Evolutionary conservation across 2,113 vertebrate genomes (phyloP).

Genomic region (Mungos mungo): DNA sequence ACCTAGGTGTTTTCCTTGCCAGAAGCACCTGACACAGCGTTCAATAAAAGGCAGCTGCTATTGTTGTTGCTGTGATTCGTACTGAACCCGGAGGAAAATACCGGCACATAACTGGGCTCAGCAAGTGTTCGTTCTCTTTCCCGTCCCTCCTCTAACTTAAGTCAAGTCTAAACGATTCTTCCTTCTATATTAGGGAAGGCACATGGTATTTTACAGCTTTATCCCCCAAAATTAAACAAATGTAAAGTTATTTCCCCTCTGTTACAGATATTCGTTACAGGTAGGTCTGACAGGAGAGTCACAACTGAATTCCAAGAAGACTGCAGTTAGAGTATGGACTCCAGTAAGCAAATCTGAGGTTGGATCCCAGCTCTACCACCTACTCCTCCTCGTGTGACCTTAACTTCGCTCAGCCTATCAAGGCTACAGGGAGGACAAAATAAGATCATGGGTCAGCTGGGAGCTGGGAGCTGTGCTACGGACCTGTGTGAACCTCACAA

Average conservation of each 20-base stretch:
- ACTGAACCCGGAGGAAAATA: not conserved
- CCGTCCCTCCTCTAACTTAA: not conserved
- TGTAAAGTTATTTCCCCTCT: slow-evolving; percentile 8
- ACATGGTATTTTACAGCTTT: not conserved
- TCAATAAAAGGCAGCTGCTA: not conserved
- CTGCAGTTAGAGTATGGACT: not conserved
- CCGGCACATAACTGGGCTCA: not conserved
- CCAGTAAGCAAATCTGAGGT: not conserved
- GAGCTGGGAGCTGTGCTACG: not conserved
- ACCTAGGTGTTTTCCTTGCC: not conserved
- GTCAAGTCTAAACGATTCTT: slow-evolving; percentile 2
- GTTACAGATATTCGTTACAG: not conserved
- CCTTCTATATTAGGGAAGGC: not conserved
- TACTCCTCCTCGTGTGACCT: not conserved
- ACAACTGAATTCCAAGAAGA: not conserved
- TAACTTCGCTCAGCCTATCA: not conserved
- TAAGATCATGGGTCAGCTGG: not conserved
- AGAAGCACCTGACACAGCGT: not conserved
- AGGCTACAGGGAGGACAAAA: not conserved
- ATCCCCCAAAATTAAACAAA: slow-evolving; percentile 21
- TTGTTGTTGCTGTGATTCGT: not conserved
- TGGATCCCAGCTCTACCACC: slow-evolving; percentile 11
- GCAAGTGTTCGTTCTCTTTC: not conserved
- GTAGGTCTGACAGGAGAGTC: not conserved
- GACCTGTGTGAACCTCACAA: not conserved